phyloP scores from a whole-genome alignment of 2,113 vertebrate genomes.

The Zosterops pallidus region DNA sequence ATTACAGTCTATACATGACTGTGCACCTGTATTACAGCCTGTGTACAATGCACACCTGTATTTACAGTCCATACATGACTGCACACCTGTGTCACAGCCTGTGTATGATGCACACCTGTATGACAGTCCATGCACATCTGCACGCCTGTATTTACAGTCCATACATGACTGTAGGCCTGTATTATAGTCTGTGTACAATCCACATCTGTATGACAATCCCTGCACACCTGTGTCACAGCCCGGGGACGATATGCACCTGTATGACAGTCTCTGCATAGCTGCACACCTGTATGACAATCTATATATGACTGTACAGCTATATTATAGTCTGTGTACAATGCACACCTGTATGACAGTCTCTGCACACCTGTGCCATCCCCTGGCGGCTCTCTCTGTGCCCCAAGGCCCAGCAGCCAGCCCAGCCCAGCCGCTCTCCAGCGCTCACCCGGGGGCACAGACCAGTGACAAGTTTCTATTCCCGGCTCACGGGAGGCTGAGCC shows the following conservation, averaged over 20 bases:
- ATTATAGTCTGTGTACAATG: background rate
- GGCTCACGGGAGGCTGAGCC: rapidly evolving
- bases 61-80: rapidly evolving
- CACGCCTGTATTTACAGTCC: background rate
- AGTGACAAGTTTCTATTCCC: rapidly evolving
- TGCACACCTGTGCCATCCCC: background rate
- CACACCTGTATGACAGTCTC: background rate
- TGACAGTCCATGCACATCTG: too few relatives aligned
- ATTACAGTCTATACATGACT: too few relatives aligned
- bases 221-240: too few relatives aligned
- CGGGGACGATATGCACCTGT: too few relatives aligned
- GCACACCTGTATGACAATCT: too few relatives aligned
- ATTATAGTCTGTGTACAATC: background rate
- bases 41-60: background rate
- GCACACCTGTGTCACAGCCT: background rate
- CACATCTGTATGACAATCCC: too few relatives aligned
- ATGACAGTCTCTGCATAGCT: too few relatives aligned
- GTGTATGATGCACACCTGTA: too few relatives aligned
- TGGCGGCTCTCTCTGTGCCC: rapidly evolving
- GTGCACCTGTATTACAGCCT: too few relatives aligned
- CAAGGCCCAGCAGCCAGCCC: background rate
- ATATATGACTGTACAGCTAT: too few relatives aligned
- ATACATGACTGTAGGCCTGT: too few relatives aligned
- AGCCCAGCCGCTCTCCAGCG: background rate
- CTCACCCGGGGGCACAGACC: background rate